Evolutionary conservation across 2,797 vertebrate species (phyloP).

Genomic region (Anguilla anguilla): DNA sequence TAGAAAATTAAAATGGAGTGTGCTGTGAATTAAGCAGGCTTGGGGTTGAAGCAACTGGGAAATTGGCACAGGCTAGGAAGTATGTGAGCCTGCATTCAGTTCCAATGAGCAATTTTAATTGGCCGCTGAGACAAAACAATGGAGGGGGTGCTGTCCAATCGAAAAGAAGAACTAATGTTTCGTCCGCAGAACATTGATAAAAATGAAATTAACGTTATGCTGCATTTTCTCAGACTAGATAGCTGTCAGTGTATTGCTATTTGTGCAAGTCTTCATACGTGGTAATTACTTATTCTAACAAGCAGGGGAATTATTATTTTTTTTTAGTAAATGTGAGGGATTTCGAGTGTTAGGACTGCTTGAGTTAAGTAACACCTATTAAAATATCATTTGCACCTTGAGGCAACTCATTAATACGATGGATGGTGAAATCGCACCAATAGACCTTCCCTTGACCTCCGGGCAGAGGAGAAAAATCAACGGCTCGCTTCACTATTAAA

Average conservation of each 20-base stretch:
- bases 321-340: slow-evolving; percentile 55
- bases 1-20: not conserved
- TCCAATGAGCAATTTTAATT: slow-evolving; percentile 31
- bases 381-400: slow-evolving; percentile 96
- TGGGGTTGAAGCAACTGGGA: slow-evolving; percentile 43
- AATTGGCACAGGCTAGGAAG: slow-evolving; percentile 41
- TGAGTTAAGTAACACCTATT: slow-evolving; percentile 96
- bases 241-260: slow-evolving; percentile 80
- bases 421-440: slow-evolving; percentile 79
- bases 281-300: slow-evolving; percentile 80
- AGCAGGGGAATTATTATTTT: slow-evolving; percentile 69
- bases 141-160: slow-evolving; percentile 44
- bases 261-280: slow-evolving; percentile 73
- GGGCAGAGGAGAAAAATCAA: slow-evolving; percentile 76
- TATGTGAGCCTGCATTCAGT: slow-evolving; percentile 50
- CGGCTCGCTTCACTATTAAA: slow-evolving; percentile 74
- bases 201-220: slow-evolving; percentile 75
- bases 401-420: slow-evolving; percentile 98
- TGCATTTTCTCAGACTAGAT: slow-evolving; percentile 74
- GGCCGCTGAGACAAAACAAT: slow-evolving; percentile 38
- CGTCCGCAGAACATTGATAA: slow-evolving; percentile 55
- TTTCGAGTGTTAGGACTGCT: slow-evolving; percentile 70
- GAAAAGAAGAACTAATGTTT: slow-evolving; percentile 41
- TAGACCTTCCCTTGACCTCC: slow-evolving; percentile 83
- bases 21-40: not conserved